Percentiles rank a stretch among this genome's conserved stretches.
These are phyloP conservation scores for Lasioglossum pauxillum DNA, from an alignment of 2,888 invertebrate species.

Conservation along the genomic window DNA sequence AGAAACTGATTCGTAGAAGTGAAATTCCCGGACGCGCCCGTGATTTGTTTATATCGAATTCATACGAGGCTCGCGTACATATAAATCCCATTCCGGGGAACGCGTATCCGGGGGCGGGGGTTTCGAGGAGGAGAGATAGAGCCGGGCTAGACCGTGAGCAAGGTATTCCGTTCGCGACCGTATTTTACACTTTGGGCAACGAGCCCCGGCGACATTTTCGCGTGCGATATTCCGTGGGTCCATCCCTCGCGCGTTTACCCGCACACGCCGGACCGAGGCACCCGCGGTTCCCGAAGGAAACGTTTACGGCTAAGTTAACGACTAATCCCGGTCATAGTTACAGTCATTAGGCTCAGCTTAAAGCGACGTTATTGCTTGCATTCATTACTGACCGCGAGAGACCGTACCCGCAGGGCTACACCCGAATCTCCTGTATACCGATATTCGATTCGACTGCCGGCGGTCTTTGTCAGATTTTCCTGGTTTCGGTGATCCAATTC, in stretches of 20 bases:
- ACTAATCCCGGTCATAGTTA: constrained; percentile 76
- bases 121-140: not conserved
- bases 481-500: not conserved
- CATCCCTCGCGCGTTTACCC: constrained; percentile 40
- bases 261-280: not conserved
- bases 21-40: constrained; percentile 23
- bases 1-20: not conserved
- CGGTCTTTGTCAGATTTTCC: constrained; percentile 21
- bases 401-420: not conserved
- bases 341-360: constrained; percentile 78
- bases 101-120: not conserved
- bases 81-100: constrained; percentile 52
- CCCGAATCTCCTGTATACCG: constrained; percentile 13
- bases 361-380: constrained; percentile 78
- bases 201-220: constrained; percentile 59
- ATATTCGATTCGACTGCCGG: constrained; percentile 48
- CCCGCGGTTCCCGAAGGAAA: constrained; percentile 71
- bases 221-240: constrained; percentile 56
- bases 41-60: constrained; percentile 61
- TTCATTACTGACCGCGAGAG: constrained; percentile 70
- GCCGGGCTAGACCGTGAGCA: not conserved
- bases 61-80: constrained; percentile 22
- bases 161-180: constrained; percentile 50
- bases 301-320: constrained; percentile 77
- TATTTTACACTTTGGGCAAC: constrained; percentile 66